These are phyloP conservation scores for Epistrophe eligans DNA, from an alignment of 2,888 invertebrate genomes.

Conservation along the genomic window DNA sequence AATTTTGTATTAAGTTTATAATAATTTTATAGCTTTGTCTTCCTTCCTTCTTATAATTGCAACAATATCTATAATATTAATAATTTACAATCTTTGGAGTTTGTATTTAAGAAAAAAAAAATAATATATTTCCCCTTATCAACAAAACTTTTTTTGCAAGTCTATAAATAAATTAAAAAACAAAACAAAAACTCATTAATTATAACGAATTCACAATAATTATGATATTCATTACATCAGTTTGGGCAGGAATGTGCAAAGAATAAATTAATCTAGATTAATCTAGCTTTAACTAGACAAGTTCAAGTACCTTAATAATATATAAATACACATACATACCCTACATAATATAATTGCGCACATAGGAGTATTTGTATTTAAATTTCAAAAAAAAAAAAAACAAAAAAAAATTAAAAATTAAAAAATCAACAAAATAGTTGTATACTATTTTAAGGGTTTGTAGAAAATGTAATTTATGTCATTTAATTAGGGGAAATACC, in stretches of 20 bases:
- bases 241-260: not conserved
- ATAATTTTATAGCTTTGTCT: not conserved
- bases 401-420: not conserved
- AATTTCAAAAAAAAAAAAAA: not conserved
- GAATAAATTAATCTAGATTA: slow-evolving; percentile 29
- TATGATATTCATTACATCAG: slow-evolving; percentile 12
- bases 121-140: slow-evolving; percentile 16
- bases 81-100: slow-evolving; percentile 20
- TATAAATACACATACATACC: not conserved
- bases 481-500: no score
- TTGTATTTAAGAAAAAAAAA: not conserved
- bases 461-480: no score
- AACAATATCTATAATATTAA: not conserved
- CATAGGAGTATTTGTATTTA: not conserved
- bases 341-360: not conserved
- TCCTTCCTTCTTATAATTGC: not conserved
- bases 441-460: no score
- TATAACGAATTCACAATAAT: not conserved
- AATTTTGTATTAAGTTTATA: no score
- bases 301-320: slow-evolving; percentile 42
- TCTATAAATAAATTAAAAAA: not conserved
- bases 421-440: not conserved
- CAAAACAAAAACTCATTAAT: slow-evolving; percentile 1
- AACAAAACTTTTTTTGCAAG: not conserved
- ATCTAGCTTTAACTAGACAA: slow-evolving; percentile 38